phyloP scores from a whole-genome alignment of 2,113 vertebrate species.

The Tetrax tetrax region DNA sequence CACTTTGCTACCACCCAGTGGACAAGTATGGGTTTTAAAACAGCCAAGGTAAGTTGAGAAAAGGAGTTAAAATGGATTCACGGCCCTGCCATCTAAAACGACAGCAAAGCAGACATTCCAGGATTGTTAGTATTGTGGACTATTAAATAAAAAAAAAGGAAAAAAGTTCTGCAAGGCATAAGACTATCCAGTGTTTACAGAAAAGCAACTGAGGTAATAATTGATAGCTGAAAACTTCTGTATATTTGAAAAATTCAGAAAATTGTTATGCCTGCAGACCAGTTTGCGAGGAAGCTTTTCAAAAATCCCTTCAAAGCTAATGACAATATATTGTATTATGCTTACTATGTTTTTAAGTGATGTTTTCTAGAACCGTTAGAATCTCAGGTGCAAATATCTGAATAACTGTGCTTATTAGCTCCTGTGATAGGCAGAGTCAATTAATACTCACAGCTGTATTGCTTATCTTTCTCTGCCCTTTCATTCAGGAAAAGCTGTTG shows the following conservation, averaged over 20 bases:
- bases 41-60: slow-evolving; percentile 88
- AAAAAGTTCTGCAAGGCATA: not conserved
- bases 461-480: slow-evolving; percentile 38
- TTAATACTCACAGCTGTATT: not conserved
- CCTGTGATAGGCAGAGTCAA: slow-evolving; percentile 16
- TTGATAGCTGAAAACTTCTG: not conserved
- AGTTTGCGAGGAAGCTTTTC: slow-evolving; percentile 3
- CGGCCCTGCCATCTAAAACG: not conserved
- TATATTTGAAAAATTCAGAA: not conserved
- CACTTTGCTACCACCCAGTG: slow-evolving; percentile 99
- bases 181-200: not conserved
- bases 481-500: slow-evolving; percentile 54
- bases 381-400: slow-evolving; percentile 64
- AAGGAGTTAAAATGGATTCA: slow-evolving; percentile 2
- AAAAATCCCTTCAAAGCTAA: not conserved
- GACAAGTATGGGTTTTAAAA: slow-evolving; percentile 97
- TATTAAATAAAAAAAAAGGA: not conserved
- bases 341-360: not conserved
- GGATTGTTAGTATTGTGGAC: not conserved
- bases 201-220: not conserved
- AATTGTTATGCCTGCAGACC: not conserved
- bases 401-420: slow-evolving; percentile 55
- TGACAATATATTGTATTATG: not conserved
- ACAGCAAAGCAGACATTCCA: slow-evolving; percentile 27
- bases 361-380: slow-evolving; percentile 60